Conservation (phyloP, 2,797 vertebrate species). For the Neosalanx taihuensis region DNA sequence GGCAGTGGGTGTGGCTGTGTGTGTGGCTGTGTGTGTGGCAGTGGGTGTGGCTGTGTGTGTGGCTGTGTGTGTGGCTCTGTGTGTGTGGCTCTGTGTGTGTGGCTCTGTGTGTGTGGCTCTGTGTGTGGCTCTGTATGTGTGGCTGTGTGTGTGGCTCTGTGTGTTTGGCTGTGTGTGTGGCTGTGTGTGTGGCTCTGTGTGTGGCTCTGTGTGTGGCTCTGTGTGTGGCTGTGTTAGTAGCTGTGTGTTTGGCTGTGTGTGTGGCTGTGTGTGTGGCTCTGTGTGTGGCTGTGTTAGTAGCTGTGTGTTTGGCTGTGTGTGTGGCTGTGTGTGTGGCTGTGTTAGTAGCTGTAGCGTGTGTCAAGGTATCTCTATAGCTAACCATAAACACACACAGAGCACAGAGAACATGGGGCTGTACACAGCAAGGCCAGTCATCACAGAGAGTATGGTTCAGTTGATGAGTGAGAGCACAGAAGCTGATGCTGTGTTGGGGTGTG, state of each 20-base stretch:
- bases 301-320: too few species aligned
- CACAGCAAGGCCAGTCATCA: too few species aligned
- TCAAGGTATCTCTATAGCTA: too few species aligned
- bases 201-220: not conserved
- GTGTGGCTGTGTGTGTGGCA: constrained; percentile 17
- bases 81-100: constrained; percentile 51
- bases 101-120: not conserved
- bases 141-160: too few species aligned
- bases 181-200: not conserved
- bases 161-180: not conserved
- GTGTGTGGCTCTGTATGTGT: not conserved
- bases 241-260: not conserved
- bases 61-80: constrained; percentile 59
- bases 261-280: not conserved
- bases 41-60: constrained; percentile 1
- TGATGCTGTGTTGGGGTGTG: too few species aligned
- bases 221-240: not conserved
- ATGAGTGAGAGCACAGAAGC: too few species aligned
- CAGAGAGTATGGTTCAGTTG: too few species aligned
- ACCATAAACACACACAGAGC: too few species aligned
- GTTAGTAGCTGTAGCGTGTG: too few species aligned
- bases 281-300: not conserved
- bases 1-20: constrained; percentile 18
- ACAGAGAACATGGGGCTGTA: too few species aligned
- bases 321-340: not conserved